Base-by-base conservation (phyloP, 2,797 vertebrate genomes). In the Acanthornis magna region DNA sequence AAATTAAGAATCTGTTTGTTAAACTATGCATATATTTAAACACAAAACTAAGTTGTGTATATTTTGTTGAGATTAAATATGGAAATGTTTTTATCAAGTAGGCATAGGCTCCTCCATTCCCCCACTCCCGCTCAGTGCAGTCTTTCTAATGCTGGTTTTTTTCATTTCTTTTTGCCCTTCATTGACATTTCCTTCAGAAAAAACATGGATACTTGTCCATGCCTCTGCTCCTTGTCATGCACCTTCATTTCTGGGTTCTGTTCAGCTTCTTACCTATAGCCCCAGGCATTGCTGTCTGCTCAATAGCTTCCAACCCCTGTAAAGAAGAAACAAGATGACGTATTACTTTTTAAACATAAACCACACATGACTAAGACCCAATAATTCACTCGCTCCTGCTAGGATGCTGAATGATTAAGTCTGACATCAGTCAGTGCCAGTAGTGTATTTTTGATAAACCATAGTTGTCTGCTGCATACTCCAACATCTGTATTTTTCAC, bases 361-460 rank as follows among this genome's bases (percentile, higher is more conserved):
- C 96, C 91, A 77, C 96, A 97, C 94, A 96, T 87, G 97, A 97
- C 93, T 97, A 89, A 94, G 95, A 80, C 71, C 85, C 80, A 97
- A 86, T 93, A 95, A 96, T 96, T 97, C 91, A 94, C 93, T 94
- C 90, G 84, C 79, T 97, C 89, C 93, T 5, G 54, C 97, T 95
- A 90, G 79, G 89, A 89, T 91, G 79, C 84, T 96, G 94, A 97
- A 93, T 96, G 91, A 97, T 95, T 95, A 93, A 96, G 93, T 93
- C 89, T 94, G 96, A 96, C 96, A 96, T 97, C 95, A 97, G 94
- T 96, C 95, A 96, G 84, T 91, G 89, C 94, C 95, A 97, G 94
- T 86, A 88, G 90, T 97, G 73, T 95, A 92, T 97, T 97, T 97
- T 95, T 97, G 94, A 97, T 98, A 97, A 97, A 97, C 97, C 96